These are phyloP conservation scores for Hystrix cristata DNA, from an alignment of 2,113 vertebrate species.

Conservation along the genomic window DNA sequence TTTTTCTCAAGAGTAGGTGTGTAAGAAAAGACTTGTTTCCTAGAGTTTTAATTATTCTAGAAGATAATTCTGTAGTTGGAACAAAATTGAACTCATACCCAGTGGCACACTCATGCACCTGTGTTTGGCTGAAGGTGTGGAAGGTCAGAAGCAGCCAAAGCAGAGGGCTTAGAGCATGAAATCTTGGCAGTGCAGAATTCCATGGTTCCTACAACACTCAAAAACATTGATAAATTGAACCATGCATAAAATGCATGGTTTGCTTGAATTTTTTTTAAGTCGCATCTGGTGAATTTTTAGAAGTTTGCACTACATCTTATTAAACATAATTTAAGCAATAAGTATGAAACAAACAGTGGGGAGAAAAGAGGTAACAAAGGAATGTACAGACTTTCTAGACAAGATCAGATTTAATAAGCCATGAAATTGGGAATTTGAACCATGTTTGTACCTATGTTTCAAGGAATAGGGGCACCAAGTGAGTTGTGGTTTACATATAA, in stretches of 20 bases:
- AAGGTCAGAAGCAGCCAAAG: background rate
- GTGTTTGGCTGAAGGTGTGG: background rate
- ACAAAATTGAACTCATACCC: background rate
- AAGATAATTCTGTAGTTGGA: background rate
- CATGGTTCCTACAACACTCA: background rate
- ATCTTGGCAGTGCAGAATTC: background rate
- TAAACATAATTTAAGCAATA: background rate
- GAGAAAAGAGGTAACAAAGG: background rate
- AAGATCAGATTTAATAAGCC: background rate
- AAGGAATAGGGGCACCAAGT: background rate
- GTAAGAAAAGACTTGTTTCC: background rate
- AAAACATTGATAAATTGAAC: background rate
- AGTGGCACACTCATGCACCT: background rate
- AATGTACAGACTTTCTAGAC: background rate
- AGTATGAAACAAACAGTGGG: background rate
- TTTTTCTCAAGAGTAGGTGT: background rate
- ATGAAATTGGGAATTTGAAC: background rate
- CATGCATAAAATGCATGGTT: background rate
- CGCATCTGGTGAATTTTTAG: background rate
- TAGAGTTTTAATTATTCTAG: background rate
- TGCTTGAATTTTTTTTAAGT: background rate
- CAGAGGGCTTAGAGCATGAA: background rate
- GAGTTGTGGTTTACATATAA: background rate
- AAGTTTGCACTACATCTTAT: background rate
- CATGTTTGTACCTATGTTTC: background rate